phyloP scores from a whole-genome alignment of 2,113 vertebrate genomes.

The Ceyx margarethae region DNA sequence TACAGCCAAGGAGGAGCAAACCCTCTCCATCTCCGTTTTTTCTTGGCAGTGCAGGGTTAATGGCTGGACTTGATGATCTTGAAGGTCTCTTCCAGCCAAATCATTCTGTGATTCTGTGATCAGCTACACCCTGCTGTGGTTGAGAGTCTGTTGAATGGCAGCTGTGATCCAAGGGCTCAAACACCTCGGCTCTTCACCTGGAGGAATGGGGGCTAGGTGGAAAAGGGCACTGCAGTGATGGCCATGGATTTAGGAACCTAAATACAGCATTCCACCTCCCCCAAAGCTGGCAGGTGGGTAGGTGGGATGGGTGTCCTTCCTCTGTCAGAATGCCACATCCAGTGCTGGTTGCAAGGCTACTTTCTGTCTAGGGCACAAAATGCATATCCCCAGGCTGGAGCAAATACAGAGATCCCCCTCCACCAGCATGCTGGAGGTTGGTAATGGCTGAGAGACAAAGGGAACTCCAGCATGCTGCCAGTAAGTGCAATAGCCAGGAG shows the following conservation, averaged over 20 bases:
- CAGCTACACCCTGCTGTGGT: background rate
- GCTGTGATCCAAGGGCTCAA: background rate
- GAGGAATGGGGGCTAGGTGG: background rate
- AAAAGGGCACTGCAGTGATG: background rate
- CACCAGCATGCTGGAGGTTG: fast-evolving
- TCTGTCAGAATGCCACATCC: background rate
- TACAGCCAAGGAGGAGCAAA: background rate
- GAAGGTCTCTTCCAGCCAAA: no score
- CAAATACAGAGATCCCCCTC: background rate
- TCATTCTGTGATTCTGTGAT: no score
- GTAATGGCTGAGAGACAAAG: background rate
- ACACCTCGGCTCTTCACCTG: background rate
- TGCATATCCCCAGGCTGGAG: background rate
- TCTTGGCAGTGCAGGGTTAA: no score
- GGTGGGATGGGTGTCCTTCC: background rate
- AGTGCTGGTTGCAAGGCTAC: fast-evolving
- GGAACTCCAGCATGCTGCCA: background rate
- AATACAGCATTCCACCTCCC: fast-evolving
- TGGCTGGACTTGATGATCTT: no score
- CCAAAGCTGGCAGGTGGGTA: background rate
- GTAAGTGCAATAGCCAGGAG: fast-evolving
- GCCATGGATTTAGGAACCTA: background rate
- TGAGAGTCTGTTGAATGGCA: background rate
- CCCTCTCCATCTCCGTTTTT: no score
- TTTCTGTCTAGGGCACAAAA: background rate